These are phyloP conservation scores for Branchipolynoe longqiensis DNA, from an alignment of 2,888 invertebrate genomes.

Conservation along the genomic window DNA sequence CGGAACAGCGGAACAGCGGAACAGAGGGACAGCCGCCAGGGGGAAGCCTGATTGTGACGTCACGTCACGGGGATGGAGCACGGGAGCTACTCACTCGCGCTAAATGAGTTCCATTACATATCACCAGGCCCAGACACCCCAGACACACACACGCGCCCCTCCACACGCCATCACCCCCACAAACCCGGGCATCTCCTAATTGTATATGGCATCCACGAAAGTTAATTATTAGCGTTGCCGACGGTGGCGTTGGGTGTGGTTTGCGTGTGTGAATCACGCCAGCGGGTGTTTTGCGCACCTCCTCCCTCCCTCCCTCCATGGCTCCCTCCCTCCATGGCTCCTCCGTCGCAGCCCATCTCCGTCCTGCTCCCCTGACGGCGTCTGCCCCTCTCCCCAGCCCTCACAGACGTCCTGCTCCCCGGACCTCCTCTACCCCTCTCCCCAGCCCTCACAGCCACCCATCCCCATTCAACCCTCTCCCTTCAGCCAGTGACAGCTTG, in stretches of 20 bases:
- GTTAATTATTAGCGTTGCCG: constrained; percentile 20
- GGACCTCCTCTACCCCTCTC: neutral
- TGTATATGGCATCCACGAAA: constrained; percentile 47
- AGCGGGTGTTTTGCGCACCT: neutral
- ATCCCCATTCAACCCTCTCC: too few species aligned
- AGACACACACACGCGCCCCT: too few species aligned
- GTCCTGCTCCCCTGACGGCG: too few species aligned
- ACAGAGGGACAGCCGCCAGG: too few species aligned
- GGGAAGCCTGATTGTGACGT: too few species aligned
- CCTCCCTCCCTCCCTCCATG: neutral
- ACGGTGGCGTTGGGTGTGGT: neutral
- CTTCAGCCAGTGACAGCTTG: too few species aligned
- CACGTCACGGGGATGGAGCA: neutral
- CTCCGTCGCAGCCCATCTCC: neutral
- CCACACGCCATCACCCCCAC: neutral
- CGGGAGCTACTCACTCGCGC: constrained; percentile 23
- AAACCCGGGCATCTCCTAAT: neutral
- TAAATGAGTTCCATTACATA: constrained; percentile 51
- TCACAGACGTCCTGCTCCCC: neutral
- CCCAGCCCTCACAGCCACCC: neutral
- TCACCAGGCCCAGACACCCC: too few species aligned
- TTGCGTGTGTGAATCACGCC: constrained; percentile 26
- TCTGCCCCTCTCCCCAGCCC: too few species aligned
- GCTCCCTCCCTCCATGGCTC: neutral
- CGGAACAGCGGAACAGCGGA: too few species aligned